Evolutionary conservation across 2,888 invertebrate species (phyloP), one percentile per base, ranked within the genome.

Genomic region (Timandra comae): DNA sequence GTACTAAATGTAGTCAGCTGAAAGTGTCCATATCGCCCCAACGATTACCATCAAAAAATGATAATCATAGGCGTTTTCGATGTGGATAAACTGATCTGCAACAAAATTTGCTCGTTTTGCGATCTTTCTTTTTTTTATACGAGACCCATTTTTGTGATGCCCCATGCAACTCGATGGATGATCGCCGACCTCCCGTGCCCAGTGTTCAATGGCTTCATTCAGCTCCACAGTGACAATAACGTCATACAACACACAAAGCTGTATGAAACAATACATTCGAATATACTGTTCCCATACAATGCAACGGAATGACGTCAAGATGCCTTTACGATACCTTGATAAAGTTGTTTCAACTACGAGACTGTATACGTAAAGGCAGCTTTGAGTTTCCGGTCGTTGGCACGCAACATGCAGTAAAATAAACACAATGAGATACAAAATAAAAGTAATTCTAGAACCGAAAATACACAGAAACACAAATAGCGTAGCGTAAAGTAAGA

Each of bases 51-150:
- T 85, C 85, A 85, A 84, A 85, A 84, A 80, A 85, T 85, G 79
- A 85, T 85, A 77, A 85, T 82, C 85, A 85, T 85, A 50, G 85
- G 85, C 74, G 85, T 85, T 85, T 85, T 85, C 80, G 85, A 85
- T 72, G 85, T 85, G 71, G 85, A 76, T 77, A 85, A 78, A 80
- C 80, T 85, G 84, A 85, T 82, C 85, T 85, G 85, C 67, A 85
- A 85, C 84, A 85, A 77, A 84, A 85, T 79, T 61, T 62, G 76
- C 77, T 68, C 71, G 67, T 81, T 84, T 73, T 82, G 85, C 85
- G 82, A 78, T 80, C 76, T 24, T 24, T 24, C 10, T 24, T 10
- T 24, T 22, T n/a, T n/a, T n/a, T n/a, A n/a, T 22, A 22, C 22
- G 8, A 53, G 41, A 44, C 59, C 70, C 77, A 67, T 52, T n/a